Conservation (phyloP, 1,140 invertebrate genomes). For the Ooceraea biroi region DNA sequence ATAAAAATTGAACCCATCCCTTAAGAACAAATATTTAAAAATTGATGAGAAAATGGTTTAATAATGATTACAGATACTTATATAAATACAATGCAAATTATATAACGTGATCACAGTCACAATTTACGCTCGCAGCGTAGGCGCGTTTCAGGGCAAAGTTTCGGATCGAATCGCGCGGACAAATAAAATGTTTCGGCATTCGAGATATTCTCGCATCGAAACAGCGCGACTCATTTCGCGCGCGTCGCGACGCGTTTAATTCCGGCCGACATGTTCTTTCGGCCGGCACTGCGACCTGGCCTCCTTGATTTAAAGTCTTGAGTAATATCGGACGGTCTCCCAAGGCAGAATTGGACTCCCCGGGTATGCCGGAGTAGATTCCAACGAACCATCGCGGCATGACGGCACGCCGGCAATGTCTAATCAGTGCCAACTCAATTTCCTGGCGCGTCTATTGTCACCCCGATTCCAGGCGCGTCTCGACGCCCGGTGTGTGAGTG, state of each 20-base stretch:
- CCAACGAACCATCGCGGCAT: constrained; percentile 80
- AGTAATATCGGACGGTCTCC: constrained; percentile 70
- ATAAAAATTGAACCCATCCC: too few species aligned
- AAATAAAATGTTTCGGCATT: constrained; percentile 25
- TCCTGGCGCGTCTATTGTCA: constrained; percentile 80
- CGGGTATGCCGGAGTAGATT: constrained; percentile 79
- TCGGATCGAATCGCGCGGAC: too few species aligned
- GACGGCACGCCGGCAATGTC: constrained; percentile 83
- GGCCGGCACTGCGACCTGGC: background rate
- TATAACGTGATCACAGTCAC: too few species aligned
- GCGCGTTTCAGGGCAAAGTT: too few species aligned
- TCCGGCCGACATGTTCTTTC: constrained; percentile 33
- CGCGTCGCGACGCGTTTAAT: constrained; percentile 51
- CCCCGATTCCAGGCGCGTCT: constrained; percentile 75
- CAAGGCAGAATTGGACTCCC: constrained; percentile 71
- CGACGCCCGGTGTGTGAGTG: constrained; percentile 58
- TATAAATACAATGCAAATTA: too few species aligned
- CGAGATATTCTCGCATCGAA: constrained; percentile 11
- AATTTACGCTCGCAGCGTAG: too few species aligned
- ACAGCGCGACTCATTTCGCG: constrained; percentile 44
- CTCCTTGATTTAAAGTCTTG: constrained; percentile 67
- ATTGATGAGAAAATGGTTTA: too few species aligned
- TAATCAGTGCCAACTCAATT: constrained; percentile 85
- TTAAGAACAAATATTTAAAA: too few species aligned
- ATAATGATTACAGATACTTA: too few species aligned